Evolutionary conservation across 2,113 vertebrate genomes (phyloP), one percentile per base, ranked within the genome.

Genomic region (Clarias magur): DNA sequence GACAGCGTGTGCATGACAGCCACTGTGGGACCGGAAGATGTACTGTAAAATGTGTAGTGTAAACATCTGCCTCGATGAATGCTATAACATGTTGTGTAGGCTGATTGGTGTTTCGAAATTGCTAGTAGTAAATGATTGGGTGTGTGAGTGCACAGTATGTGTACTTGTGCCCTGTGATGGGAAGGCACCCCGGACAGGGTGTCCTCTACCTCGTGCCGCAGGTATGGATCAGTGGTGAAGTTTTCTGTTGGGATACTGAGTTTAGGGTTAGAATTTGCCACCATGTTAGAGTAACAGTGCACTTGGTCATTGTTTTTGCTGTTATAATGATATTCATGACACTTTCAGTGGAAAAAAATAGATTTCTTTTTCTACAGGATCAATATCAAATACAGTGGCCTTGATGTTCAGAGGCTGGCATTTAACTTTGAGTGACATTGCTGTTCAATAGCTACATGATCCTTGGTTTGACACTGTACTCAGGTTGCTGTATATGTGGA

Each of bases 41-140:
- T 27, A 38, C 80, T 75, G 34, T 75, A 82, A 87, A 82, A 79
- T 30, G 25, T 30, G 80, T 38, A 11, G 56, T 34, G 48, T 59
- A 34, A 59, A 86, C 3, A 21, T 30, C 68, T 59, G 42, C 57
- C 62, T 73, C 25, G 56, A 56, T 79, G 17, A 79, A 79, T 79
- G 27, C n/a, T 48, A 48, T 48, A 48, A 48, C 6, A 48, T 48
- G 7, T 48, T 48, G 48, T 48, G 48, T 48, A 48, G 48, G 48
- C 6, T 48, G 48, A 8, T 8, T 48, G 48, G 48, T 48, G 48
- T 48, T 48, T 48, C 48, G 6, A 48, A 48, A 48, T 48, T 48
- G 48, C 48, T 7, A 48, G 7, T 48, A 48, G 48, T 7, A 48
- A 48, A 48, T 48, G 42, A 48, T 48, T 48, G 48, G 7, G 48